These are phyloP conservation scores for Myopa testacea DNA, from an alignment of 2,888 invertebrate genomes.

Conservation along the genomic window DNA sequence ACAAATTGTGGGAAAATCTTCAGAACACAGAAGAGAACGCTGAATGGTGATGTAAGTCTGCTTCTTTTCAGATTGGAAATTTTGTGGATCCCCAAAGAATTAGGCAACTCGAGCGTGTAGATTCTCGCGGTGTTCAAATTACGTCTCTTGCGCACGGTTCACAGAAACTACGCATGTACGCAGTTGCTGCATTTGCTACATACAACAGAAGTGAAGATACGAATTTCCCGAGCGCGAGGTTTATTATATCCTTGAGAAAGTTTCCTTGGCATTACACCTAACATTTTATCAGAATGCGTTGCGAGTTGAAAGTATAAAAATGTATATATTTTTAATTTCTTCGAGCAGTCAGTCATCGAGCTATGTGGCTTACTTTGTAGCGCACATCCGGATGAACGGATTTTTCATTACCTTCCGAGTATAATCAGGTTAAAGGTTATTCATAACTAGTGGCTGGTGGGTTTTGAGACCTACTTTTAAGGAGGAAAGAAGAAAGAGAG, in stretches of 20 bases:
- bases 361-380: no score
- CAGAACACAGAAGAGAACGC: slow-evolving; percentile 11
- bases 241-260: slow-evolving; percentile 60
- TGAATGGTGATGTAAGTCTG: slow-evolving; percentile 32
- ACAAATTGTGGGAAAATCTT: slow-evolving; percentile 51
- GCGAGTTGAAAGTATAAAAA: no score
- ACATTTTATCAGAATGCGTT: no score
- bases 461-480: no score
- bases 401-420: no score
- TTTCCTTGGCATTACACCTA: not conserved
- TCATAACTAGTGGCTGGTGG: no score
- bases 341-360: no score
- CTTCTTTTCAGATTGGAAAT: slow-evolving; percentile 53
- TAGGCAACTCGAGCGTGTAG: slow-evolving; percentile 31
- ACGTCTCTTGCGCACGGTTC: slow-evolving; percentile 46
- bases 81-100: slow-evolving; percentile 36
- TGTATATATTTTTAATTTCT: no score
- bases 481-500: no score
- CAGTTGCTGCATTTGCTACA: slow-evolving; percentile 10
- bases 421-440: no score
- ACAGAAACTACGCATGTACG: slow-evolving; percentile 8
- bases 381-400: no score
- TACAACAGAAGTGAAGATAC: slow-evolving; percentile 16
- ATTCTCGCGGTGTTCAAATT: slow-evolving; percentile 64
- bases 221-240: slow-evolving; percentile 47